Evolutionary conservation across 2,888 invertebrate species (phyloP), one percentile per base, ranked within the genome.

Genomic region (Scaptodrosophila latifasciaeformis): DNA sequence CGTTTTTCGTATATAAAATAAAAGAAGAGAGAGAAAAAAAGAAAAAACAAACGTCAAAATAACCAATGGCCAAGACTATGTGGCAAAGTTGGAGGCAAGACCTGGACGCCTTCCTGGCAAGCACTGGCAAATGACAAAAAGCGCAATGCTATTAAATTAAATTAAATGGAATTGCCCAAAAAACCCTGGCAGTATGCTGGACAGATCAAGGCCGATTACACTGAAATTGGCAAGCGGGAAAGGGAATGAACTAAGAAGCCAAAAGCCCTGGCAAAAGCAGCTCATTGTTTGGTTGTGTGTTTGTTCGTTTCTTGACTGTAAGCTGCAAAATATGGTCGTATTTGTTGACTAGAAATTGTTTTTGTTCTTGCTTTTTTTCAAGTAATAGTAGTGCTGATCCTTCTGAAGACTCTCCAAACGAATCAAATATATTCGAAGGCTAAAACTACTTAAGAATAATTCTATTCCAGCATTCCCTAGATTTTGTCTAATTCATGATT

Each of bases 111-210:
- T n/a, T 29, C 37, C 50, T 55, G 54, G 57, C 49, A 15, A 17
- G 40, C 12, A 42, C 5, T 54, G 59, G 67, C 62, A 69, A 77
- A 75, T 70, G 76, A 78, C 76, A 69, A 77, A 75, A 70, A 76
- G 69, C 79, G 65, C 79, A 77, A 70, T 60, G 75, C 77, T 77
- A 82, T 82, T 79, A 79, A 82, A 79, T 81, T 69, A 71, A 82
- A 81, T 81, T 82, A 81, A 82, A 81, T 75, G 64, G 70, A 80
- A 81, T 81, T 80, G 75, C 62, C 69, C 69, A 70, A 67, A 79
- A n/a, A 77, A 59, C 59, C 60, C 52, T 50, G 61, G 37, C 37
- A 17, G 37, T 15, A 34, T 13, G 13, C 10, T 37, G 37, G 10
- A 9, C 37, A 7, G 3, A 19, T 24, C 43, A 43, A 44, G 13